Evolutionary conservation across 2,888 invertebrate species (phyloP), one percentile per base, ranked within the genome.

Genomic region (Nymphalis urticae): DNA sequence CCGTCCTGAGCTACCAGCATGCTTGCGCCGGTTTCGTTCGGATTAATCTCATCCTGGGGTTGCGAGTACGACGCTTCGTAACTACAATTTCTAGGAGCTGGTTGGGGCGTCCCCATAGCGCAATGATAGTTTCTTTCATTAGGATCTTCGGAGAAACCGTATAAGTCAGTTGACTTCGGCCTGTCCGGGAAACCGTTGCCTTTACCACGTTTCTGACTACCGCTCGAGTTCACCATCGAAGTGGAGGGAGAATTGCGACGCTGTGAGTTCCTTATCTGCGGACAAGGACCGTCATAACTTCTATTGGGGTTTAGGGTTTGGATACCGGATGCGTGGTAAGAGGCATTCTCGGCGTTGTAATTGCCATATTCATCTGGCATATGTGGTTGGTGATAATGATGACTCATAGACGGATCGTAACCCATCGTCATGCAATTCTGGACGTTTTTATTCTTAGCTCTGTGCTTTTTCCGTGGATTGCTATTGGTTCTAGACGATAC

Each of bases 1-100:
- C 97, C 97, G 81, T 97, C 96, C 82, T 98, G 97, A 72, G 97
- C 96, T n/a, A 97, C 97, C 73, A 97, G 90, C 97, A 97, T 97
- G 76, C 97, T 95, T 69, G 94, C 93, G 61, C 94, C 93, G 74
- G 94, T 93, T 80, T 94, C 92, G 48, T 75, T 80, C 0, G 87
- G 83, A 78, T 89, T 85, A 7, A 90, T 85, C 78, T 93, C 94
- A 79, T 94, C 94, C 76, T 93, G 93, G 7, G 93, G 90, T 80
- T 94, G 89, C 83, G 90, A 78, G 90, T 95, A 89, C 82, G 95
- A 83, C 72, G 93, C 83, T 82, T 94, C 88, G 82, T 94, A 84
- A 62, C 89, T 80, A 69, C 90, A 92, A 73, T 87, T 89, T 78
- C 92, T 84, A 1, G 90, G 90, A 32, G 93, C 93, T 8, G 94